Conservation (phyloP, 1,140 invertebrate genomes). For the Acromyrmex heyeri region DNA sequence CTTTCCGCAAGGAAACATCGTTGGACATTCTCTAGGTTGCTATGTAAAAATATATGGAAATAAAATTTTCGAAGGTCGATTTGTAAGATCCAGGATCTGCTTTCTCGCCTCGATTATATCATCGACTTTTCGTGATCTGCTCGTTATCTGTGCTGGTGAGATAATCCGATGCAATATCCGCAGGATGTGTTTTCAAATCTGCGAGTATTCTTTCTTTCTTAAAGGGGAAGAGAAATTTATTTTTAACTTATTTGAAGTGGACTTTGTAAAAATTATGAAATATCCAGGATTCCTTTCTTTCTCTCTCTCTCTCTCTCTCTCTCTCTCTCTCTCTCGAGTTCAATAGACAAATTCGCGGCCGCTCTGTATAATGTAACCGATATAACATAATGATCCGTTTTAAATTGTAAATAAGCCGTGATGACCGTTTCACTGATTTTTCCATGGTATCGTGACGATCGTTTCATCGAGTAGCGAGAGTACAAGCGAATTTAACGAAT, state of each 20-base stretch:
- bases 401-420: not conserved
- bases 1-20: not conserved
- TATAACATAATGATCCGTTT: slow-evolving; percentile 9
- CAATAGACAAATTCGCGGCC: not conserved
- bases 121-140: slow-evolving; percentile 32
- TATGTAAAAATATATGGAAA: not conserved
- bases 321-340: not conserved
- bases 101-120: slow-evolving; percentile 32
- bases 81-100: not conserved
- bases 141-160: not conserved
- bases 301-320: not conserved
- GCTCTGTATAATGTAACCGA: not conserved
- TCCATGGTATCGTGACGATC: slow-evolving; percentile 4
- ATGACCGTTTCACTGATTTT: not conserved
- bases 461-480: not conserved
- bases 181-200: not conserved
- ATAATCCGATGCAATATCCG: not conserved
- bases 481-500: not conserved
- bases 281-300: not conserved
- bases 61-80: slow-evolving; percentile 38
- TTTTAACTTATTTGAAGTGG: not conserved
- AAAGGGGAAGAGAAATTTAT: not conserved
- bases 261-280: not conserved
- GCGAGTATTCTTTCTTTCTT: no score
- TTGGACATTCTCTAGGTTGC: not conserved